A percentile compares a stretch with the other conserved stretches of the same genome.
Evolutionary conservation across 1,140 invertebrate species (phyloP).

Genomic region (Cydia strobilella): DNA sequence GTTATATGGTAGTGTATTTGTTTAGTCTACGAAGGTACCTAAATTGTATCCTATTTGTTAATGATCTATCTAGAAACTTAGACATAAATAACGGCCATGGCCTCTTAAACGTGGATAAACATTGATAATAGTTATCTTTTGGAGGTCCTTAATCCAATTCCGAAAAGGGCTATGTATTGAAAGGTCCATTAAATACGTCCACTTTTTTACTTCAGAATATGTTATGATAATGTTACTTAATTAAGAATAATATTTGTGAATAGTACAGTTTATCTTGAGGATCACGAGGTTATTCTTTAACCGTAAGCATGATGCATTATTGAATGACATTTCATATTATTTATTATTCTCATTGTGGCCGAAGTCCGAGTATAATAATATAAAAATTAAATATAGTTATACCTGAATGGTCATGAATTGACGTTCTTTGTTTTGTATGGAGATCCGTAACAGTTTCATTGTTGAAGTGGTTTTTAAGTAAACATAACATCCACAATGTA

Average conservation of each 20-base stretch:
- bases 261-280: background rate
- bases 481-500: too few relatives aligned
- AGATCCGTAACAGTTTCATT: background rate
- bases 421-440: background rate
- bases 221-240: background rate
- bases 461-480: background rate
- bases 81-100: background rate
- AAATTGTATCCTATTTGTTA: background rate
- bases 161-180: background rate
- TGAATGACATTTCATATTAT: background rate
- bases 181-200: background rate
- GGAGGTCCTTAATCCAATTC: background rate
- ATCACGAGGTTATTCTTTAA: background rate
- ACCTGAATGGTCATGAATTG: background rate
- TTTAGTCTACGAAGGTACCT: background rate
- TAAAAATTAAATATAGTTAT: too few relatives aligned
- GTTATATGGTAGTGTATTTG: background rate
- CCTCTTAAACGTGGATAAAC: slow-evolving; percentile 16
- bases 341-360: background rate
- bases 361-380: background rate
- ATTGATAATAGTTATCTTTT: background rate
- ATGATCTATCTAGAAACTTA: background rate
- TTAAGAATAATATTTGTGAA: background rate
- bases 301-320: background rate
- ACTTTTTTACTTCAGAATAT: background rate